Evolutionary conservation across 30 jellyfish, hydroid and myxozoan species (phyloP), one percentile per base, ranked within the genome.

Genomic region (Haliclystus octoradiatus): DNA sequence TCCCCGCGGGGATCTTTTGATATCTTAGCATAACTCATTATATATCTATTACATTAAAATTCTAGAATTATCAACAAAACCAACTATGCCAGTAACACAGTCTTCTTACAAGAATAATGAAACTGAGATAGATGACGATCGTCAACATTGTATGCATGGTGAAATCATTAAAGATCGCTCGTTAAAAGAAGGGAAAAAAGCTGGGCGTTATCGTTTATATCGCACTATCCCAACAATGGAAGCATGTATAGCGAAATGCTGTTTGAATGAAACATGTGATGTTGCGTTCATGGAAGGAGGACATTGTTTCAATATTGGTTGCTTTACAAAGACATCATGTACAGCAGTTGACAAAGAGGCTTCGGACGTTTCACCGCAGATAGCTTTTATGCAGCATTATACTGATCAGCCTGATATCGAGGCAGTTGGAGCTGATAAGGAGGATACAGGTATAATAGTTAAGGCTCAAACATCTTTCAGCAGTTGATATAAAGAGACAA

Each of bases 281-380:
- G 94, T 81, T 4, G 95, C 97, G 2, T 88, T 77, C 72, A 70
- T 88, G 95, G 95, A 88, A 70, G 95, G 78, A 66, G 95, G 85
- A 12, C 79, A 81, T 63, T 88, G 97, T 47, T 88, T 29, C 49
- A 76, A 82, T 29, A 71, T 88, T 0, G 78, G 82, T 29, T 88
- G 97, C 50, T 75, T 71, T 29, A 75, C 76, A 49, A 80, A 81
- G 75, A 62, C 94, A 29, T 69, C 78, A 33, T 88, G 97, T 32
- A 88, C 85, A 73, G 84, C 95, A 5, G 92, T 81, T 1, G 93
- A 75, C 53, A 65, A 74, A 66, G 47, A 77, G 49, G 94, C 93
- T 12, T 25, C 57, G 24, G 90, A 74, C 33, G 88, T 49, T 19
- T 46, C 79, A 52, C 89, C 95, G 50, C 71, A 31, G 71, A 32